These are phyloP conservation scores for Apamea anceps DNA, from an alignment of 2,888 invertebrate genomes.

Conservation along the genomic window DNA sequence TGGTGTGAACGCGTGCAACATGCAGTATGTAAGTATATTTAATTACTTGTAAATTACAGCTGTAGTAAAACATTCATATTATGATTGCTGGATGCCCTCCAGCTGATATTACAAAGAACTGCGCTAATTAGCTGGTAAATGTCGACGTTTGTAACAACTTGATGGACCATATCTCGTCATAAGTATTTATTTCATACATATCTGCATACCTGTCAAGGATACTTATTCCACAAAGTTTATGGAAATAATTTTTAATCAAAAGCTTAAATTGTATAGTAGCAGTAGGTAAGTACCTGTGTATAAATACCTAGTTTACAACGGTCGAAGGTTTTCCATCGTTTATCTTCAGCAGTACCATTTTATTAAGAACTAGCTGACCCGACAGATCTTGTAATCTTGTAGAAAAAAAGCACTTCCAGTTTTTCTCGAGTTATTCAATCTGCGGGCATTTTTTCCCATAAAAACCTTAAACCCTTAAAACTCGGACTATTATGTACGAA, in stretches of 20 bases:
- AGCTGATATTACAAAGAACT: conserved; percentile 68
- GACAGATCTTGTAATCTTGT: not conserved
- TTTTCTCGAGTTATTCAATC: not conserved
- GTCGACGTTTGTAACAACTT: conserved; percentile 70
- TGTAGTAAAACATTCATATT: conserved; percentile 64
- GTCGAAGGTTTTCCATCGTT: not conserved
- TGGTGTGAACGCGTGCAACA: conserved; percentile 71
- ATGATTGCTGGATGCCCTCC: conserved; percentile 61
- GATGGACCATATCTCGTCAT: conserved; percentile 57
- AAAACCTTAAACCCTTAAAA: not conserved
- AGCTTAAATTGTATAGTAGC: not conserved
- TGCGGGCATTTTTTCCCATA: no score
- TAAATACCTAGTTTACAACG: no score
- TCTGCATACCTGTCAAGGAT: not conserved
- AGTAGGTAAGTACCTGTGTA: not conserved
- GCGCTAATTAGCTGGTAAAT: conserved; percentile 69
- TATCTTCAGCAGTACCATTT: not conserved
- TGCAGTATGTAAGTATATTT: conserved; percentile 85
- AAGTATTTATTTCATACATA: conserved; percentile 32
- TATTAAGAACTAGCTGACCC: not conserved
- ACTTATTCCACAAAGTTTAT: no score
- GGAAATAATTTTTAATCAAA: not conserved
- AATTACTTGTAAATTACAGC: conserved; percentile 69
- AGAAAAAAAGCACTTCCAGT: not conserved
- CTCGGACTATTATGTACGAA: not conserved